Conservation (phyloP, 2,888 invertebrate species). For the Bembecia ichneumoniformis region DNA sequence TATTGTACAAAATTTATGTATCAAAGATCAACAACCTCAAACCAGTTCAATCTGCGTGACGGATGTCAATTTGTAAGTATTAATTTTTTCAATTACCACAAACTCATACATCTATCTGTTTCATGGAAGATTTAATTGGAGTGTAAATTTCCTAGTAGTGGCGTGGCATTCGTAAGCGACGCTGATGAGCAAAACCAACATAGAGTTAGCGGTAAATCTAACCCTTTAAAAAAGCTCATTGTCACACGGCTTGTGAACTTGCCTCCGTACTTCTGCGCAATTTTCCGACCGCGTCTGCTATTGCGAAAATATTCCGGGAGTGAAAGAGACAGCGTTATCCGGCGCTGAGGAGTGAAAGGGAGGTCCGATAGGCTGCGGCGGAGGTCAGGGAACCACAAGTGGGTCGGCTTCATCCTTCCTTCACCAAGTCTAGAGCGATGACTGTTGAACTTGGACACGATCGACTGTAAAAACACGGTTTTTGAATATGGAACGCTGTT, state of each 20-base stretch:
- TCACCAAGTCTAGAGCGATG: conserved; percentile 44
- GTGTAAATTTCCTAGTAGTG: too few relatives aligned
- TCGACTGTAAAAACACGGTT: conserved; percentile 58
- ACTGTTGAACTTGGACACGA: conserved; percentile 61
- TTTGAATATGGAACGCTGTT: conserved; percentile 43
- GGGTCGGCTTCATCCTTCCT: conserved; percentile 68
- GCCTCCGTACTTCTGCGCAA: conserved; percentile 42
- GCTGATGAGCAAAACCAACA: not conserved
- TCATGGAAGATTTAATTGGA: too few relatives aligned
- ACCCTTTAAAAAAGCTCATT: conserved; percentile 38
- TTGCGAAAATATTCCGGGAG: conserved; percentile 68
- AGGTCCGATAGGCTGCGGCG: conserved; percentile 54
- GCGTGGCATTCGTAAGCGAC: not conserved
- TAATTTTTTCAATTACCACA: too few relatives aligned
- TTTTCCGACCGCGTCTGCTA: conserved; percentile 53
- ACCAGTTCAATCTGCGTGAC: too few relatives aligned
- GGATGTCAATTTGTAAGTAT: conserved; percentile 3
- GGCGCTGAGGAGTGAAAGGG: conserved; percentile 27
- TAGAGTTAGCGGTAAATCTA: conserved; percentile 11
- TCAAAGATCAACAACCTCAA: not conserved
- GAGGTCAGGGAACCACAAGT: conserved; percentile 72
- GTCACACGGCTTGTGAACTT: conserved; percentile 39
- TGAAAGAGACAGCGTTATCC: conserved; percentile 32
- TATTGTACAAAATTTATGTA: too few relatives aligned
- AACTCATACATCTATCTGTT: too few relatives aligned